Conservation (phyloP, 2,797 vertebrate species). For the Champsocephalus gunnari region DNA sequence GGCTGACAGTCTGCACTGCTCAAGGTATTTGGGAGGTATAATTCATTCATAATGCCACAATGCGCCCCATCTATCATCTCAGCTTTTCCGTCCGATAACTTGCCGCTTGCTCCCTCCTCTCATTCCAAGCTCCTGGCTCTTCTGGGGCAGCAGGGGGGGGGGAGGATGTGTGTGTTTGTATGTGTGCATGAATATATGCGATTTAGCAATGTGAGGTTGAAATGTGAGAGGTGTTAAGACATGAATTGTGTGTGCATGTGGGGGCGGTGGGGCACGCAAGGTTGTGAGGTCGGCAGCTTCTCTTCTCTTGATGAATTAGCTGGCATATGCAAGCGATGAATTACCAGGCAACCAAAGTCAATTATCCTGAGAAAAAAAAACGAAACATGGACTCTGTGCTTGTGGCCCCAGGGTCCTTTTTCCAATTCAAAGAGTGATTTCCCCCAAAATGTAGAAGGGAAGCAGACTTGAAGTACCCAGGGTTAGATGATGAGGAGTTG, state of each 20-base stretch:
- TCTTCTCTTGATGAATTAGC: constrained; percentile 94
- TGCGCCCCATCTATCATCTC: constrained; percentile 93
- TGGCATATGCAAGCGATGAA: constrained; percentile 92
- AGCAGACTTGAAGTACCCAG: constrained; percentile 77
- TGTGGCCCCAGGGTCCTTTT: constrained; percentile 91
- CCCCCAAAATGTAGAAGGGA: constrained; percentile 73
- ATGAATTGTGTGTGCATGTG: constrained; percentile 34
- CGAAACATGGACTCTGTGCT: constrained; percentile 71
- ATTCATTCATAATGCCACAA: constrained; percentile 98
- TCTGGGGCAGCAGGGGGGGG: constrained; percentile 45
- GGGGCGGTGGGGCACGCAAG: constrained; percentile 65
- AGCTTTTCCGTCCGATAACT: constrained; percentile 83
- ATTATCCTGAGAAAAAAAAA: constrained; percentile 90
- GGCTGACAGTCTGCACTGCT: constrained; percentile 93
- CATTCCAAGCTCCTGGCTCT: constrained; percentile 84
- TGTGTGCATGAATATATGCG: constrained; percentile 51
- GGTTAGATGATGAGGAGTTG: constrained; percentile 65
- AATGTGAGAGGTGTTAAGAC: constrained; percentile 32
- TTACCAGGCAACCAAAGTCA: constrained; percentile 99
- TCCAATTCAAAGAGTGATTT: constrained; percentile 96
- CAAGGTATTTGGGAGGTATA: constrained; percentile 97
- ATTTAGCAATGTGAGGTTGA: constrained; percentile 43
- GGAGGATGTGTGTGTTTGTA: neutral
- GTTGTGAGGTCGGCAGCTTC: constrained; percentile 83
- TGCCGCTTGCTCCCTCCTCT: constrained; percentile 81